A percentile compares a stretch with the other conserved stretches of the same genome.
Conservation (phyloP, 2,113 vertebrate species). For the Microcebus murinus region DNA sequence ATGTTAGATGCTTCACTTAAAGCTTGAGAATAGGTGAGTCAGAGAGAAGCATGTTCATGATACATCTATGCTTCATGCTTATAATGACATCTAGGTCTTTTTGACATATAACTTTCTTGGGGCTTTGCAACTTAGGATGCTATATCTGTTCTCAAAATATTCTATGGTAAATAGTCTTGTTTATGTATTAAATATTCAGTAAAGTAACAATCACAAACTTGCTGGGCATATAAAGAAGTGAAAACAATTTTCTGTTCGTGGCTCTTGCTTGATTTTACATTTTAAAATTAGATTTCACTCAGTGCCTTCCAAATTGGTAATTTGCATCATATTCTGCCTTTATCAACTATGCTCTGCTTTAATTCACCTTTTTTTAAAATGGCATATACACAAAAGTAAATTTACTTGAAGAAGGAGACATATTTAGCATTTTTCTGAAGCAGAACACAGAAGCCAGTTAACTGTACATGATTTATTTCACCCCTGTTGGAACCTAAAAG, state of each 20-base stretch:
- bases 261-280: constrained; percentile 39
- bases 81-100: background rate
- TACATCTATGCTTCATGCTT: background rate
- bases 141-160: background rate
- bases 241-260: constrained; percentile 56
- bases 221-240: constrained; percentile 3
- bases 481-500: background rate
- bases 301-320: background rate
- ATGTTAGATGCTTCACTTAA: background rate
- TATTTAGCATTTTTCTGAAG: constrained; percentile 20
- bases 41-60: background rate
- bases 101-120: background rate
- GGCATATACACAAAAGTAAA: constrained; percentile 38
- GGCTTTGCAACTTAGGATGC: background rate
- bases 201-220: constrained; percentile 11
- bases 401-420: background rate
- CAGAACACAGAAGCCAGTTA: background rate
- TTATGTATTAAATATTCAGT: background rate
- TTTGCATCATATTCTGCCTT: background rate
- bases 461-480: background rate
- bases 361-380: background rate
- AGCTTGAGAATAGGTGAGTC: background rate
- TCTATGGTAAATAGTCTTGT: background rate
- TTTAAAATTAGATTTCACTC: constrained; percentile 65
- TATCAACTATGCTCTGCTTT: constrained; percentile 8